Base-by-base conservation (phyloP, 1,140 invertebrate species). In the Manduca sexta region DNA sequence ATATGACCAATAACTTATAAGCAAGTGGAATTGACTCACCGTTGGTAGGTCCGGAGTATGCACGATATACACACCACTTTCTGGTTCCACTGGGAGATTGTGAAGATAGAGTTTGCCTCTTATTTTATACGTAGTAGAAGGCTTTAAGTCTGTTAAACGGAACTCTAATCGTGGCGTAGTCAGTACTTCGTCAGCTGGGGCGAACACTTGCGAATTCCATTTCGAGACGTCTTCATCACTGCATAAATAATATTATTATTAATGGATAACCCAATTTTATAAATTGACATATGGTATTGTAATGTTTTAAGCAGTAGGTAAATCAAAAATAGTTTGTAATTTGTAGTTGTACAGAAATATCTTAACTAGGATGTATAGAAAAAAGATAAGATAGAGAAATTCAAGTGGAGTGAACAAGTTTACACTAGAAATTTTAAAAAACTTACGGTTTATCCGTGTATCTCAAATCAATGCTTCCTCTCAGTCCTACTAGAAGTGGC, bases 171-270 rank as follows among this genome's bases (percentile, higher is more conserved):
- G 92, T 7, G 92, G 90, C 3, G 93, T 95, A 2, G 93, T 93
- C 42, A 97, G 93, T 0, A 96, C 66, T 72, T 93, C 94, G 53
- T 93, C 91, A 12, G 91, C 92, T n/a, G 93, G 93, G 0, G 94
- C 93, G 68, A 96, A 95, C 10, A 94, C 91, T 88, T 96, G 93
- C 0, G 91, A 89, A 41, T 93, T 90, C 95, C 95, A 97, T 1
- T 89, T 89, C 7, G 89, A 86, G 2, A 91, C 85, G 62, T 94
- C 92, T 31, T 88, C 87, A 59, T 92, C 90, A 14, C 93, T 93
- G 54, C 3, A 69, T 70, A 61, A 50, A 38, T 39, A 15, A 39
- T 26, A 26, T n/a, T n/a, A n/a, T n/a, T n/a, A n/a, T n/a, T n/a
- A n/a, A n/a, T n/a, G n/a, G n/a, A n/a, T n/a, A n/a, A n/a, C n/a